A percentile compares a stretch with the other conserved stretches of the same genome.
Conservation (phyloP, 2,797 vertebrate genomes). For the Gephyroberyx darwinii region DNA sequence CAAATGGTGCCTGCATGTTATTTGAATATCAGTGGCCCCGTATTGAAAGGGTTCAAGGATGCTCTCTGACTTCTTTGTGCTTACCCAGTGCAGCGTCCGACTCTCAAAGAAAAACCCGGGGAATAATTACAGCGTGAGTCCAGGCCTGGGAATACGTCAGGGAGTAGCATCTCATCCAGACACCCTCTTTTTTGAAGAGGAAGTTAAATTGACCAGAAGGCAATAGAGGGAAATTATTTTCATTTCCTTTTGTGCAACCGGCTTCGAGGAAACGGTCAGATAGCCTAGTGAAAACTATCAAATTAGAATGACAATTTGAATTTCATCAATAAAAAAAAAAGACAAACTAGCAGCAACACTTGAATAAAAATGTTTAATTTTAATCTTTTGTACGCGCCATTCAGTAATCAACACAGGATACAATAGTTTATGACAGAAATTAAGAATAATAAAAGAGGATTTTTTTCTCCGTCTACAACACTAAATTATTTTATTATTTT, state of each 20-base stretch:
- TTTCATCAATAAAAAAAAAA: constrained; percentile 53
- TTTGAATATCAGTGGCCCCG: constrained; percentile 99
- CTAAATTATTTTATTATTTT: neutral
- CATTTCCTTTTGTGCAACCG: constrained; percentile 93
- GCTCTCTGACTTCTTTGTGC: constrained; percentile 99
- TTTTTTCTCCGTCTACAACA: too few relatives aligned
- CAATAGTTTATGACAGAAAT: neutral
- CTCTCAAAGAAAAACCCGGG: constrained; percentile 88
- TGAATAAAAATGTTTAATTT: constrained; percentile 5
- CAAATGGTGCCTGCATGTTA: constrained; percentile 95
- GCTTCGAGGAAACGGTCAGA: constrained; percentile 65
- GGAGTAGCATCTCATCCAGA: constrained; percentile 94
- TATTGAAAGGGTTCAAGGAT: constrained; percentile 99
- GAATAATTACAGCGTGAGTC: constrained; percentile 97
- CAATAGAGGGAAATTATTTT: constrained; percentile 99
- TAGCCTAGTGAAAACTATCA: constrained; percentile 66
- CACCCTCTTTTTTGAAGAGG: constrained; percentile 88
- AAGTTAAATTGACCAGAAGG: constrained; percentile 99
- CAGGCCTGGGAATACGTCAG: constrained; percentile 95
- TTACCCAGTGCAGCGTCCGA: constrained; percentile 99
- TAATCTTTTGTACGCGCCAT: neutral
- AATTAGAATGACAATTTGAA: constrained; percentile 65
- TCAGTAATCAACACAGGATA: neutral
- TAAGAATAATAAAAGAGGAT: neutral
- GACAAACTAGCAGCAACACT: neutral